These are phyloP conservation scores for Leptinotarsa haldemani DNA, from an alignment of 2,888 invertebrate species.

Conservation along the genomic window DNA sequence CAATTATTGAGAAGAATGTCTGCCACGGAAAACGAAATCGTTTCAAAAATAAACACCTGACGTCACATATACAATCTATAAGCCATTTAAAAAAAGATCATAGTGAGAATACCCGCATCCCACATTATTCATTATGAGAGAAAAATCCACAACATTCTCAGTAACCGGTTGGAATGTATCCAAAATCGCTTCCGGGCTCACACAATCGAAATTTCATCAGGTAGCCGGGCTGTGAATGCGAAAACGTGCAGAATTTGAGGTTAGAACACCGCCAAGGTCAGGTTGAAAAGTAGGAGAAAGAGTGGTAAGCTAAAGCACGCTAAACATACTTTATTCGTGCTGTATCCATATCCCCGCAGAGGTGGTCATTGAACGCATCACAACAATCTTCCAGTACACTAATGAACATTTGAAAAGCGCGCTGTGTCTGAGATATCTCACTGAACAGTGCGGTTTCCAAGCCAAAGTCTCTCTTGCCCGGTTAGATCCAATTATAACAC, in stretches of 20 bases:
- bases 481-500: conserved; percentile 40
- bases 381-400: conserved; percentile 49
- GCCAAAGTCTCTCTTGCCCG: conserved; percentile 34
- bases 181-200: conserved; percentile 46
- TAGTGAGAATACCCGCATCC: conserved; percentile 14
- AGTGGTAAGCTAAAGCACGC: conserved; percentile 40
- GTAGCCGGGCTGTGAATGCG: conserved; percentile 43
- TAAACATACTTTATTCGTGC: conserved; percentile 55
- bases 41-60: conserved; percentile 27
- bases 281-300: conserved; percentile 38
- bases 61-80: conserved; percentile 22
- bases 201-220: conserved; percentile 32
- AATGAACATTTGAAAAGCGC: conserved; percentile 58
- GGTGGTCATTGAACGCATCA: conserved; percentile 52
- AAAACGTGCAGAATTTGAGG: conserved; percentile 56
- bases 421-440: conserved; percentile 42
- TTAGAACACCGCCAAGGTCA: conserved; percentile 53
- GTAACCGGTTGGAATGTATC: conserved; percentile 38
- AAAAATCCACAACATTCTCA: conserved; percentile 19
- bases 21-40: conserved; percentile 8
- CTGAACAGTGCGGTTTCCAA: conserved; percentile 27
- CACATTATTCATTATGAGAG: conserved; percentile 6
- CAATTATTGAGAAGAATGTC: neutral
- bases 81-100: conserved; percentile 24
- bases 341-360: conserved; percentile 54